These are phyloP conservation scores for Subacronicta megacephala DNA, from an alignment of 2,888 invertebrate genomes.

Conservation along the genomic window DNA sequence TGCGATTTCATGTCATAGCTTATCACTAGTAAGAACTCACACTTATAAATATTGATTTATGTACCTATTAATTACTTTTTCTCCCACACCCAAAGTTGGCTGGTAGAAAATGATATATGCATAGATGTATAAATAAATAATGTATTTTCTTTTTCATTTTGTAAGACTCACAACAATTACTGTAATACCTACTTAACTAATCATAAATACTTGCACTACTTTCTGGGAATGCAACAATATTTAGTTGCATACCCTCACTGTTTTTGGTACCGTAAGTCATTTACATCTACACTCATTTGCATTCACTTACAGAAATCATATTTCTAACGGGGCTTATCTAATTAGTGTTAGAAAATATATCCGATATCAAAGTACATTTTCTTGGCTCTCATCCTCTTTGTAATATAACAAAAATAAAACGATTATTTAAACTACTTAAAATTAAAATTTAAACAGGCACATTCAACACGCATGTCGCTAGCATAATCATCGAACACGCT, in stretches of 20 bases:
- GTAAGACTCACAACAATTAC: no score
- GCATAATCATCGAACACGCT: constrained; percentile 76
- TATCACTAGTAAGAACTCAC: no score
- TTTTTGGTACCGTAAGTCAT: neutral
- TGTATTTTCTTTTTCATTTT: no score
- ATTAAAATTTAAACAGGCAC: constrained; percentile 66
- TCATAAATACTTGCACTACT: neutral
- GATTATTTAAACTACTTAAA: constrained; percentile 37
- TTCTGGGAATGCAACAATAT: neutral
- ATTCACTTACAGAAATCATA: neutral
- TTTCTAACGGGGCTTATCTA: no score
- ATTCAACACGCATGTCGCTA: constrained; percentile 82
- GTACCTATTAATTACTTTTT: no score
- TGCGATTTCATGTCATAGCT: no score
- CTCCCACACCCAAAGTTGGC: no score
- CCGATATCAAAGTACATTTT: constrained; percentile 14
- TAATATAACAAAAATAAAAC: constrained; percentile 28
- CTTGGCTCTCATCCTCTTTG: constrained; percentile 45
- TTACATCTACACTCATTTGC: neutral
- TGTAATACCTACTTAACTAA: neutral
- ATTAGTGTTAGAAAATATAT: neutral
- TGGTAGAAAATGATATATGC: no score
- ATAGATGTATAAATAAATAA: no score
- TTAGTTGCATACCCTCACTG: neutral
- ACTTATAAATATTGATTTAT: no score